Evolutionary conservation across 2,888 invertebrate genomes (phyloP).

Genomic region (Pterobdella sp.): DNA sequence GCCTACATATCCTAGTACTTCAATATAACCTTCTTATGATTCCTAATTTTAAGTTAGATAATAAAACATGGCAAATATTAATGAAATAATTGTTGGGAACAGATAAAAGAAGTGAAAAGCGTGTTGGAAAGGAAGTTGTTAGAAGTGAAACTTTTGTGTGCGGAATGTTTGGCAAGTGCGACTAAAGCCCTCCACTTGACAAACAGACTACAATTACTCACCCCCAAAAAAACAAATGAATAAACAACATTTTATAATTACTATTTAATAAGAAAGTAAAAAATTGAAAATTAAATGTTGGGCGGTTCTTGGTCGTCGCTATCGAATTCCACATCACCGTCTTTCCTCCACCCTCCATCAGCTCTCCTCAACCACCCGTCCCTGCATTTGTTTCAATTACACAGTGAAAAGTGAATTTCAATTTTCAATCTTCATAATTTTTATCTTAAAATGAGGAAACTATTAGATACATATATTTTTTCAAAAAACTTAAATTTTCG

Average conservation of each 20-base stretch:
- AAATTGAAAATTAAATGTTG: not conserved
- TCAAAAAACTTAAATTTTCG: too few relatives aligned
- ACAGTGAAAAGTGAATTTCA: too few relatives aligned
- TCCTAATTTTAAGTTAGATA: too few relatives aligned
- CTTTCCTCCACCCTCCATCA: slow-evolving; percentile 29
- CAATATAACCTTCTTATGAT: too few relatives aligned
- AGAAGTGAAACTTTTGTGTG: not conserved
- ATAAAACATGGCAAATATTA: too few relatives aligned
- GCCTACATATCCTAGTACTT: too few relatives aligned
- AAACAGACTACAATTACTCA: not conserved
- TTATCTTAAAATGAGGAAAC: too few relatives aligned
- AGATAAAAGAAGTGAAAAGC: not conserved
- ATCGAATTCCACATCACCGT: slow-evolving; percentile 29
- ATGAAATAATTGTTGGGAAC: not conserved
- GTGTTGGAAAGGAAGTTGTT: not conserved
- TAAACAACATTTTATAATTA: not conserved
- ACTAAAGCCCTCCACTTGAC: not conserved
- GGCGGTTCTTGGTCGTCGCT: slow-evolving; percentile 28
- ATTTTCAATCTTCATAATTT: too few relatives aligned
- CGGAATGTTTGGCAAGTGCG: not conserved
- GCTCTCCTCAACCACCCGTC: slow-evolving; percentile 26
- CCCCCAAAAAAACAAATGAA: not conserved
- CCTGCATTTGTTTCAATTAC: too few relatives aligned
- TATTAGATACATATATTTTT: too few relatives aligned
- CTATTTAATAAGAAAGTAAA: not conserved